phyloP scores from a whole-genome alignment of 2,888 invertebrate species.

The Synergus laeviventris region DNA sequence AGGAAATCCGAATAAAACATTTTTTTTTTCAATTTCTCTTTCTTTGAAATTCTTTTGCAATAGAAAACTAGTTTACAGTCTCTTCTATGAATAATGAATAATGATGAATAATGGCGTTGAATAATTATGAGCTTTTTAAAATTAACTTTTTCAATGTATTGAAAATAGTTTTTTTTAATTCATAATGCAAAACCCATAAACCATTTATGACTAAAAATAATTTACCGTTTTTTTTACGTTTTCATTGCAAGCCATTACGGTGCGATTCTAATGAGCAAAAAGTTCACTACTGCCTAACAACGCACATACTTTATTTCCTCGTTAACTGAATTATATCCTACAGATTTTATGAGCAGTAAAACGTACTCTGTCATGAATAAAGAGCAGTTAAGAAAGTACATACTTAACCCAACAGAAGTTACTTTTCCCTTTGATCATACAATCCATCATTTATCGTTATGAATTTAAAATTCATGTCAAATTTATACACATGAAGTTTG shows the following conservation, averaged over 20 bases:
- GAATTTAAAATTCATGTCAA: neutral
- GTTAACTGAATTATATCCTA: constrained; percentile 23
- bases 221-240: neutral
- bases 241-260: neutral
- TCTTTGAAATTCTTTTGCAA: neutral
- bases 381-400: constrained; percentile 1
- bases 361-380: constrained; percentile 12
- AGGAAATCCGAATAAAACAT: neutral
- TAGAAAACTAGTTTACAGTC: neutral
- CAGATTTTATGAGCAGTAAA: constrained; percentile 12
- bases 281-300: constrained; percentile 4
- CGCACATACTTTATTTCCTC: constrained; percentile 22
- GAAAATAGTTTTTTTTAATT: neutral
- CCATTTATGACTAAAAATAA: neutral
- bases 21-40: neutral
- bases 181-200: neutral
- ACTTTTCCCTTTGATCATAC: neutral
- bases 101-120: neutral
- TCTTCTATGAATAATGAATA: neutral
- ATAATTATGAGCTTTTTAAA: neutral
- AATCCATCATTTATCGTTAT: neutral
- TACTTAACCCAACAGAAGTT: neutral
- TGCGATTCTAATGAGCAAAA: constrained; percentile 19
- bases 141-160: neutral
- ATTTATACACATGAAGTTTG: neutral